Base-by-base conservation (phyloP, 2,113 vertebrate species). In the Pantherophis guttatus region DNA sequence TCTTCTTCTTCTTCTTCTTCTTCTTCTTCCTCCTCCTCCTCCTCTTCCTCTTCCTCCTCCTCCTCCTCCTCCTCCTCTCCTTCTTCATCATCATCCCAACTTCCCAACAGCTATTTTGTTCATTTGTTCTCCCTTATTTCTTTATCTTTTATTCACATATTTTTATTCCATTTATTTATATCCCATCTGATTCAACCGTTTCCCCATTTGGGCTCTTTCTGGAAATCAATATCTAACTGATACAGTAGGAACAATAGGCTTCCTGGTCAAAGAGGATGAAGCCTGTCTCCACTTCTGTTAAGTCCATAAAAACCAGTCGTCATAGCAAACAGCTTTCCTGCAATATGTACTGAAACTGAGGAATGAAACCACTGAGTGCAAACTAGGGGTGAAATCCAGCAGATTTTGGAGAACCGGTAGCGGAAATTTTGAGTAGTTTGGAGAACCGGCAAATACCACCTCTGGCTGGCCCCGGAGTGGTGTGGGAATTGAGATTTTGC, bases 111-210 rank as follows among this genome's bases (percentile, higher is more conserved):
- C 13, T 75, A 39, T 75, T 75, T 75, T 81, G 93, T 96, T 94
- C 24, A 92, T 93, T 8, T 39, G 70, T 55, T 95, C 65, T 6
- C 0, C 62, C 93, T 55, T 92, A 94, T 95, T 94, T 70, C 59
- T 65, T 85, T n/a, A 87, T 87, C 15, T 39, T 39, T 39, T 81
- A 81, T 81, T 81, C 33, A 81, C 2, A 39, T n/a, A 11, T 4
- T 5, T 81, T 39, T 81, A 81, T 81, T 81, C 33, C 15, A 81
- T 81, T 81, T 19, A 70, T 81, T 21, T 8, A 39, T 39, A 39
- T 81, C n/a, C 15, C 70, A 81, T 39, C 70, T 81, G n/a, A 81
- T 81, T 81, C 15, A 81, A 39, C n/a, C 1, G 15, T 8, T 39
- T 39, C 8, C 33, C 70, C 0, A 19, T 39, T 87, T 54, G 86